Evolutionary conservation across 2,888 invertebrate species (phyloP).

Genomic region (Xylota segnis): DNA sequence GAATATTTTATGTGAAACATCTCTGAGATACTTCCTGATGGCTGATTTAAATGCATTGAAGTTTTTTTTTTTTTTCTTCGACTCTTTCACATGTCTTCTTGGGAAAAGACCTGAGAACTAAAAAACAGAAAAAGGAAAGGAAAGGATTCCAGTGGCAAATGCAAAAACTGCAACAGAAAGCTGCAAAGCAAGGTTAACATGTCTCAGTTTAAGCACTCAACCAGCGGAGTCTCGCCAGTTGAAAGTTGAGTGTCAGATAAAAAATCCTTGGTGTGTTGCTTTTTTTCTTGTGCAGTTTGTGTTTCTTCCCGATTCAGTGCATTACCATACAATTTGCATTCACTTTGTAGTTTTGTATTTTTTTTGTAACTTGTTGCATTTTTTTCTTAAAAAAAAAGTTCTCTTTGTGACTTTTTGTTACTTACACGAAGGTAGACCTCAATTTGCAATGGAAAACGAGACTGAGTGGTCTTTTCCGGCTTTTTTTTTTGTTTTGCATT

Average conservation of each 20-base stretch:
- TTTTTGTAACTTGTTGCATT: constrained; percentile 1
- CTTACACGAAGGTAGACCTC: constrained; percentile 45
- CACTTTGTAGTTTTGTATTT: constrained; percentile 22
- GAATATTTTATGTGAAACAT: constrained; percentile 28
- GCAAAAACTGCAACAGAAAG: constrained; percentile 29
- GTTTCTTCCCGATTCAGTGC: constrained; percentile 28
- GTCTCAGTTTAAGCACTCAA: constrained; percentile 14
- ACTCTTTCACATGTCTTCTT: constrained; percentile 13
- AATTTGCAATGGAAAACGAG: constrained; percentile 54
- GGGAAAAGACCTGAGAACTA: not conserved
- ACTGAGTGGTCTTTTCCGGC: constrained; percentile 45
- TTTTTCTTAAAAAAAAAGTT: not conserved
- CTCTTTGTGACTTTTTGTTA: constrained; percentile 14
- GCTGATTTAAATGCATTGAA: not conserved
- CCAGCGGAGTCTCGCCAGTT: constrained; percentile 11
- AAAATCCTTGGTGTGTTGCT: constrained; percentile 41
- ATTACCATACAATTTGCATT: constrained; percentile 49
- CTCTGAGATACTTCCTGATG: constrained; percentile 35
- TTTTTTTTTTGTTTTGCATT: constrained; percentile 44
- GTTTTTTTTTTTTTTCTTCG: not conserved
- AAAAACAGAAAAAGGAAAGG: no score
- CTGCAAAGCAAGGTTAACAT: constrained; percentile 66
- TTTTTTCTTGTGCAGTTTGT: constrained; percentile 18
- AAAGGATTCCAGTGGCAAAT: not conserved
- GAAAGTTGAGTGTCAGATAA: constrained; percentile 47